phyloP scores from a whole-genome alignment of 2,113 vertebrate genomes.

The Coptodon rendalli region DNA sequence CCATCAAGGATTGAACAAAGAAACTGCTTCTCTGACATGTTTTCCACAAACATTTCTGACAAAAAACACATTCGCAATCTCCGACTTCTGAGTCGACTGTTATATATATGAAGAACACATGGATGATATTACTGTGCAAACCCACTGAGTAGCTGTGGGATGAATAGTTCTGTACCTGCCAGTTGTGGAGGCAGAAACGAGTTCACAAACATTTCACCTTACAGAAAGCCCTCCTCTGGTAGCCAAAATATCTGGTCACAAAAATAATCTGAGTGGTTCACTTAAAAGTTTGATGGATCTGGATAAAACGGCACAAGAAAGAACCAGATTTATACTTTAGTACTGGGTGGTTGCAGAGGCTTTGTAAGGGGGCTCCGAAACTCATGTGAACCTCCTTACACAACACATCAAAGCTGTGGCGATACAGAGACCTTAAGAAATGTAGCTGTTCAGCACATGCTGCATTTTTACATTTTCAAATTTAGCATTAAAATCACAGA shows the following conservation, averaged over 20 bases:
- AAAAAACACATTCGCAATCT: constrained; percentile 15
- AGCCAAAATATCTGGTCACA: constrained; percentile 1
- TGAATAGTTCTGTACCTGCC: neutral
- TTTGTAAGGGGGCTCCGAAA: neutral
- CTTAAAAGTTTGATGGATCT: neutral
- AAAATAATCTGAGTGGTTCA: constrained; percentile 4
- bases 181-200: constrained; percentile 1
- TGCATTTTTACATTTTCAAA: neutral
- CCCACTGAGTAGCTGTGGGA: neutral
- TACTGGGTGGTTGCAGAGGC: neutral
- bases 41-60: constrained; percentile 25
- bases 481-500: neutral
- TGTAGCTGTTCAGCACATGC: neutral
- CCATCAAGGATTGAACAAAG: constrained; percentile 30
- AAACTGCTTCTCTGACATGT: constrained; percentile 19
- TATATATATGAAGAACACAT: neutral
- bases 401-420: neutral
- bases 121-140: neutral
- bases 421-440: neutral
- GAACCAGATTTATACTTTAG: neutral
- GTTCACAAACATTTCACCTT: neutral
- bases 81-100: neutral
- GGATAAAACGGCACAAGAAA: neutral
- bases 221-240: neutral
- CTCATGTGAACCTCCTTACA: neutral